A percentile compares a stretch with the other conserved stretches of the same genome.
Conservation (phyloP, 92 coral and sea anemone species). For the Hydrozoanthus gracilis region DNA sequence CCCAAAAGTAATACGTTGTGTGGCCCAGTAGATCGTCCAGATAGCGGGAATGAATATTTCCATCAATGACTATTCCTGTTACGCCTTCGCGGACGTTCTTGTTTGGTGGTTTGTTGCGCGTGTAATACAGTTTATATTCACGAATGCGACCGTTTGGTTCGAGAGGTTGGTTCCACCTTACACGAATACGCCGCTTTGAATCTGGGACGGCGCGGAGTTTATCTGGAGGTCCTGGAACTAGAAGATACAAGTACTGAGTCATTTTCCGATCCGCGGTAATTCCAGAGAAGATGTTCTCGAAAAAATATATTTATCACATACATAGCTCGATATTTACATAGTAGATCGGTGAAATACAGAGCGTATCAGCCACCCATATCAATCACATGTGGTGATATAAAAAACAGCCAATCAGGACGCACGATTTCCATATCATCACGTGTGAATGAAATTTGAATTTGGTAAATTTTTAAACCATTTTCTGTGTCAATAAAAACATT, state of each 20-base stretch:
- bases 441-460: too few relatives aligned
- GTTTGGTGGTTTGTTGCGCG: conserved; percentile 49
- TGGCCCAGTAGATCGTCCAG: conserved; percentile 67
- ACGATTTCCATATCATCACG: too few relatives aligned
- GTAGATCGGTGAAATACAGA: too few relatives aligned
- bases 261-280: not conserved
- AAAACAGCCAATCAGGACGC: too few relatives aligned
- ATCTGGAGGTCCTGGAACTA: conserved; percentile 96
- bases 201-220: conserved; percentile 82
- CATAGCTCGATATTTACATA: too few relatives aligned
- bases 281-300: not conserved
- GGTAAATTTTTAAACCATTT: too few relatives aligned
- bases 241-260: not conserved
- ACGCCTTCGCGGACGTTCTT: conserved; percentile 52
- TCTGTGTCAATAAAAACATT: too few relatives aligned
- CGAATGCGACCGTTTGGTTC: conserved; percentile 91
- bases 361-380: too few relatives aligned
- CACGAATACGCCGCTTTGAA: conserved; percentile 79
- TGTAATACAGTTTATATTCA: conserved; percentile 76
- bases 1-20: conserved; percentile 87
- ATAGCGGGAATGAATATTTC: conserved; percentile 69
- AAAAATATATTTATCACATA: too few relatives aligned
- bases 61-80: conserved; percentile 26
- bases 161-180: conserved; percentile 86
- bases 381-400: too few relatives aligned